Evolutionary conservation across 2,113 vertebrate species (phyloP).

Genomic region (Ascaphus truei): DNA sequence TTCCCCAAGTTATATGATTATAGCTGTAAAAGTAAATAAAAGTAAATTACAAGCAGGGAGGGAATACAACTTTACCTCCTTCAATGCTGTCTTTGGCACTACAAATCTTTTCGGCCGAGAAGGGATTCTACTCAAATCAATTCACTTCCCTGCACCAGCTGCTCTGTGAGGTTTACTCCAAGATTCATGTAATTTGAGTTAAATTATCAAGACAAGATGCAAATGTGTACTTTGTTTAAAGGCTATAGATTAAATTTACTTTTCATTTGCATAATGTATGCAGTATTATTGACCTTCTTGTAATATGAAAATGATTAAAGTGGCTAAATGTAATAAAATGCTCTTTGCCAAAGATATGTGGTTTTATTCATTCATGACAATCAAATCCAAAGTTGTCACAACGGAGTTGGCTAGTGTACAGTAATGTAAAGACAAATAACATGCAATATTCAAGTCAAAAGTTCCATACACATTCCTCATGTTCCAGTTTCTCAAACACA

Average conservation of each 20-base stretch:
- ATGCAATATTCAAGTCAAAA: not conserved
- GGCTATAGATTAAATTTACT: constrained; percentile 16
- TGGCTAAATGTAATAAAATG: constrained; percentile 19
- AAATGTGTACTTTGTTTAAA: constrained; percentile 13
- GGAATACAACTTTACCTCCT: not conserved
- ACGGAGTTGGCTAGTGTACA: not conserved
- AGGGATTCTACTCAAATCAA: constrained; percentile 18
- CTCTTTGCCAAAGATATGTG: constrained; percentile 16
- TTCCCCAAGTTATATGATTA: too few species aligned
- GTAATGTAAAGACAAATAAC: not conserved
- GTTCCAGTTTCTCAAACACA: not conserved
- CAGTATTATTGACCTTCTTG: constrained; percentile 20
- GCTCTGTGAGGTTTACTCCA: not conserved
- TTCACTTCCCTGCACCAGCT: constrained; percentile 1
- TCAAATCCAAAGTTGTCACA: not conserved
- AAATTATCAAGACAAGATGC: constrained; percentile 32
- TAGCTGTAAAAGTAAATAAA: too few species aligned
- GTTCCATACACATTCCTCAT: not conserved
- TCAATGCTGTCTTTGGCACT: not conserved
- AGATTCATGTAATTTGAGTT: constrained; percentile 13
- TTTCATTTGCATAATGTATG: constrained; percentile 21
- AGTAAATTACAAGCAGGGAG: not conserved
- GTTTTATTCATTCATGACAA: constrained; percentile 9
- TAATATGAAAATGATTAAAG: constrained; percentile 23
- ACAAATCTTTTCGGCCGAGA: too few species aligned